Conservation (phyloP, 2,113 vertebrate species). For the Chiloscyllium plagiosum region DNA sequence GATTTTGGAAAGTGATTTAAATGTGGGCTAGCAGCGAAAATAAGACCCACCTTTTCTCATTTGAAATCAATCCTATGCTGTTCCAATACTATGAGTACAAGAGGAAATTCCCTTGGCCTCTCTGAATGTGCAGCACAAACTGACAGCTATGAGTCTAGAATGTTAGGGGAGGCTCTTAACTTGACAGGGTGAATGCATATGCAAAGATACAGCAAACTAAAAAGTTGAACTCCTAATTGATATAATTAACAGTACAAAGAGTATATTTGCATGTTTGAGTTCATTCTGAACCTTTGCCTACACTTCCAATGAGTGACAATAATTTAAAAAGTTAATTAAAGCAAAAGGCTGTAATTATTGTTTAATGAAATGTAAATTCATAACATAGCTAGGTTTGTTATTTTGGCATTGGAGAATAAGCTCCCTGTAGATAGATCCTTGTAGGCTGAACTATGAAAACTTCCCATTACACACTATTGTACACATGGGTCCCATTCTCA, state of each 20-base stretch:
- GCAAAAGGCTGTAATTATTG: neutral
- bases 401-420: neutral
- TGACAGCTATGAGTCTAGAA: neutral
- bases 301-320: neutral
- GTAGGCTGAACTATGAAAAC: neutral
- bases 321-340: neutral
- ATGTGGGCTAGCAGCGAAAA: too few relatives aligned
- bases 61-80: neutral
- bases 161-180: neutral
- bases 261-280: neutral
- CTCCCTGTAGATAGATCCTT: neutral
- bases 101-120: neutral
- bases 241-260: neutral
- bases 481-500: neutral
- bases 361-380: neutral
- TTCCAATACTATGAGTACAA: neutral
- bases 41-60: neutral
- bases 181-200: too few relatives aligned
- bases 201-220: neutral
- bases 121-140: neutral
- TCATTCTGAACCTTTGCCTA: neutral
- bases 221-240: neutral
- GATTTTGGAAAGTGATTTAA: too few relatives aligned
- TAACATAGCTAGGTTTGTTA: neutral
- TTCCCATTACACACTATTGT: neutral